A percentile compares a stretch with the other conserved stretches of the same genome.
These are phyloP conservation scores for Calliphora vomitoria DNA, from an alignment of 2,888 invertebrate genomes.

Conservation along the genomic window DNA sequence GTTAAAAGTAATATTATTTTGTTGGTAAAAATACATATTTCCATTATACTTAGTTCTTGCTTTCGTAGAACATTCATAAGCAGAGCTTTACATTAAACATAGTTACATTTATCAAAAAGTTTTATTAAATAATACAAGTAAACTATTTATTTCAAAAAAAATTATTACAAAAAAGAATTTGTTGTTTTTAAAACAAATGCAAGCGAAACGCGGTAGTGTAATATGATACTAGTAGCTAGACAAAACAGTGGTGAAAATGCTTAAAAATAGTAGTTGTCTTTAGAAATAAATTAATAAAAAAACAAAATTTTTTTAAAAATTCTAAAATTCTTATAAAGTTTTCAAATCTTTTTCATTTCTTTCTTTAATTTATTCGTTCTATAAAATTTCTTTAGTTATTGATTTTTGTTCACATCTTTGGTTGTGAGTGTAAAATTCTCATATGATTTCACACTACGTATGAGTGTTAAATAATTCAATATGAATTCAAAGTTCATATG, in stretches of 20 bases:
- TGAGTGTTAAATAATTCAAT: neutral
- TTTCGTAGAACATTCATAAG: slow-evolving; percentile 23
- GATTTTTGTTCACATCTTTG: too few species aligned
- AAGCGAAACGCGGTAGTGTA: neutral
- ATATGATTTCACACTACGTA: neutral
- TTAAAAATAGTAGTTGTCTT: too few species aligned
- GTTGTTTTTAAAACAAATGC: neutral
- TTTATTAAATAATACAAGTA: slow-evolving; percentile 37
- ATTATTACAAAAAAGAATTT: neutral
- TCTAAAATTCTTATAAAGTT: too few species aligned
- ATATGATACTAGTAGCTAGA: too few species aligned
- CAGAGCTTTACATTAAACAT: slow-evolving; percentile 34
- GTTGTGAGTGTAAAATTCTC: too few species aligned
- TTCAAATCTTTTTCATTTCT: too few species aligned
- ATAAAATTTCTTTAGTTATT: too few species aligned
- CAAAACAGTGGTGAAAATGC: too few species aligned
- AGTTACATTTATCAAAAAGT: slow-evolving; percentile 42
- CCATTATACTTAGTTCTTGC: neutral
- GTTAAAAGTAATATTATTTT: neutral
- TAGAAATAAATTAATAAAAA: too few species aligned
- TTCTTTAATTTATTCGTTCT: too few species aligned
- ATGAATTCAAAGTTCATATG: neutral
- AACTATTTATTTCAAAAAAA: neutral
- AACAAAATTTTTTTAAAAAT: too few species aligned
- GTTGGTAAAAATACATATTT: slow-evolving; percentile 1